These are phyloP conservation scores for Ditylenchus dipsaci DNA, from an alignment of 1,140 invertebrate species.

Conservation along the genomic window DNA sequence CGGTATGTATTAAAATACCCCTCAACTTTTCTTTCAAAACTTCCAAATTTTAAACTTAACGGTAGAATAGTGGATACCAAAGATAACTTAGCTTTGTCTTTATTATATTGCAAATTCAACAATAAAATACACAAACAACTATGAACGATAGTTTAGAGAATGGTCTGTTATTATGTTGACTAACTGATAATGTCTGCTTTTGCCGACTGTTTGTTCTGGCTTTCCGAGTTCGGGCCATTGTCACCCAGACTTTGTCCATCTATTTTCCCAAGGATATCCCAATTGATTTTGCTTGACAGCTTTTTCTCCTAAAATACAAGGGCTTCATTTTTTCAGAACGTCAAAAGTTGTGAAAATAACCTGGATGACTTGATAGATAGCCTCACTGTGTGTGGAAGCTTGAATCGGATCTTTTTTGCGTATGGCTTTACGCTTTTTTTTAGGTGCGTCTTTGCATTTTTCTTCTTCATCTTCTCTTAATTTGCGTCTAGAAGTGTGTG, in stretches of 20 bases:
- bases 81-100: too few species aligned
- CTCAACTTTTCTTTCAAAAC: too few species aligned
- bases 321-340: background rate
- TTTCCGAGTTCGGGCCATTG: background rate
- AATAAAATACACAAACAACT: too few species aligned
- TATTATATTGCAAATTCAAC: too few species aligned
- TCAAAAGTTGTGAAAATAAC: slow-evolving; percentile 32
- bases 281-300: slow-evolving; percentile 93
- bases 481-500: slow-evolving; percentile 26
- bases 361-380: slow-evolving; percentile 55
- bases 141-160: too few species aligned
- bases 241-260: slow-evolving; percentile 12
- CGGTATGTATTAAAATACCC: too few species aligned
- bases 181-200: too few species aligned
- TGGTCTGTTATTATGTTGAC: too few species aligned
- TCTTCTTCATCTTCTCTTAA: slow-evolving; percentile 41
- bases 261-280: slow-evolving; percentile 77
- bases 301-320: slow-evolving; percentile 66
- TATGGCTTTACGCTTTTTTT: slow-evolving; percentile 26
- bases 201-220: background rate
- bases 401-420: slow-evolving; percentile 31
- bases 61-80: too few species aligned
- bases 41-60: too few species aligned
- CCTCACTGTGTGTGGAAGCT: slow-evolving; percentile 47
- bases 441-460: slow-evolving; percentile 22